Evolutionary conservation across 1,140 invertebrate genomes (phyloP), one percentile per base, ranked within the genome.

Genomic region (Drosophila hydei): DNA sequence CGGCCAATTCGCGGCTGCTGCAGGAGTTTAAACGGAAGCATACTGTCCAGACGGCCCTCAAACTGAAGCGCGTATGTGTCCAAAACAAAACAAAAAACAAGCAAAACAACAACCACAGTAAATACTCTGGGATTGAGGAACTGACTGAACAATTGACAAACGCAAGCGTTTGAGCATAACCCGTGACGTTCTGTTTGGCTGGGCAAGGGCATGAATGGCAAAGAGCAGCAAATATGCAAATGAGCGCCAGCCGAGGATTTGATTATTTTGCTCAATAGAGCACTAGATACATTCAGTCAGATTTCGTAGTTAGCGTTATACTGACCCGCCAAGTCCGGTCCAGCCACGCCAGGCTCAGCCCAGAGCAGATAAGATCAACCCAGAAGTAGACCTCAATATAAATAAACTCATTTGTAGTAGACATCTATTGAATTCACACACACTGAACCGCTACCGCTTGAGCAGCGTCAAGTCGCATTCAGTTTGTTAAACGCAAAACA

Each of bases 61-160:
- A 91, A 75, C 54, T 91, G 71, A 91, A 91, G 81, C 84, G 89
- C 73, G 91, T 91, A 91, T 69, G 88, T 87, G 72, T 84, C 48
- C 47, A 50, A 61, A 33, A 67, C 55, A 74, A 68, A 60, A 55
- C 78, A 51, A 42, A 50, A 30, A 14, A 7, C 23, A 50, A 48
- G 12, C 23, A 50, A 27, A 8, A 50, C 47, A 62, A 16, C 50
- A 75, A 52, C 40, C 52, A 60, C 58, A 50, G 21, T 55, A 61
- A 42, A 59, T 59, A 74, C 52, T 70, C 48, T 73, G 71, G 59
- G 45, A 73, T 58, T 60, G 38, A 55, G 59, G 59, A 64, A 18
- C 36, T 50, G 77, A 59, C 51, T 40, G 50, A 77, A 38, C 64
- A 68, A 18, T 48, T 48, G 61, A 75, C 68, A 48, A 48, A 60